A percentile compares a stretch with the other conserved stretches of the same genome.
Conservation (phyloP, 2,888 invertebrate species). For the Sceliomorpha sp. region DNA sequence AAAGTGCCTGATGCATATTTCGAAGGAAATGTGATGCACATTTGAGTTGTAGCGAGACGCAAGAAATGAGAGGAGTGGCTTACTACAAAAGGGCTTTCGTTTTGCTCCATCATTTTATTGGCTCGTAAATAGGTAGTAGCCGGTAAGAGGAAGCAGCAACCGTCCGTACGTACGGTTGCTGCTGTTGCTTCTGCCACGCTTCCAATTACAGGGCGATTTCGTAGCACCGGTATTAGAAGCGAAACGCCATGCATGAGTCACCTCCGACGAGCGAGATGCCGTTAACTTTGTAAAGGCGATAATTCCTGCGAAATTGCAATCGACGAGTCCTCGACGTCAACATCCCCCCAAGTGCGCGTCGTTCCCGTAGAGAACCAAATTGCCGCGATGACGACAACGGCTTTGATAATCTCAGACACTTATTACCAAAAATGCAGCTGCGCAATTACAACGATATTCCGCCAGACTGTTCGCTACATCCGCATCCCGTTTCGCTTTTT, state of each 20-base stretch:
- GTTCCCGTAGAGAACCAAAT: constrained; percentile 12
- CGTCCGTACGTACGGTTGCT: constrained; percentile 52
- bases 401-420: constrained; percentile 12
- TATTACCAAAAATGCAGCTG: constrained; percentile 13
- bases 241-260: constrained; percentile 51
- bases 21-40: constrained; percentile 16
- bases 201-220: constrained; percentile 56
- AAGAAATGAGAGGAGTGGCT: constrained; percentile 25
- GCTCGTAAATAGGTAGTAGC: constrained; percentile 72
- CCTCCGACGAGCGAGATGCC: constrained; percentile 42
- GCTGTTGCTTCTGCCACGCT: constrained; percentile 29
- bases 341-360: constrained; percentile 16
- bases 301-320: constrained; percentile 58
- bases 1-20: neutral
- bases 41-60: constrained; percentile 22
- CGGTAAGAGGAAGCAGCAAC: constrained; percentile 71
- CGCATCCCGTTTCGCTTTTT: too few relatives aligned
- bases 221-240: constrained; percentile 55
- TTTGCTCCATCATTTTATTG: constrained; percentile 69
- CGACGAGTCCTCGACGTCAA: constrained; percentile 36
- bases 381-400: constrained; percentile 11
- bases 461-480: too few relatives aligned
- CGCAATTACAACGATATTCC: too few relatives aligned
- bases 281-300: constrained; percentile 55
- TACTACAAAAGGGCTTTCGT: constrained; percentile 51